Evolutionary conservation across 2,888 invertebrate species (phyloP).

Genomic region (Pherbina coryleti): DNA sequence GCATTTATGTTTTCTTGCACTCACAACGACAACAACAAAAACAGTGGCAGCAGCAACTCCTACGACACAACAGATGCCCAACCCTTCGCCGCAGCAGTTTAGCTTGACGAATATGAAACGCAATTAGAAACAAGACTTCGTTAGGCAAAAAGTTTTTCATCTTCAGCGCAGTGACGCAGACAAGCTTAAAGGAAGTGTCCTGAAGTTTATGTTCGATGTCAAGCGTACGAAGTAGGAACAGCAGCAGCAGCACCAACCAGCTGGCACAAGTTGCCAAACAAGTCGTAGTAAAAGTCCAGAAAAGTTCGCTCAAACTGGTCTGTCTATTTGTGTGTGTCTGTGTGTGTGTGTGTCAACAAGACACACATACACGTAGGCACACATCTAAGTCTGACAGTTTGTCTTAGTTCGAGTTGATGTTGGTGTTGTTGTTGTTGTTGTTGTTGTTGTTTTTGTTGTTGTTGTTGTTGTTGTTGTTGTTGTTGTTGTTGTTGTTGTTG

Average conservation of each 20-base stretch:
- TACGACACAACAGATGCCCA: background rate
- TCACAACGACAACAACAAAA: background rate
- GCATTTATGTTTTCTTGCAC: background rate
- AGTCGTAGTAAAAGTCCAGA: background rate
- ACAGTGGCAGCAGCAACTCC: background rate
- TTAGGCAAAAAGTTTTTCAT: background rate
- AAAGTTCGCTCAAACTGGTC: background rate
- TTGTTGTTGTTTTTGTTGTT: background rate
- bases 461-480: background rate
- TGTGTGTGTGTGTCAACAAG: background rate
- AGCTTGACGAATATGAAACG: constrained; percentile 22
- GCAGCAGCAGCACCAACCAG: constrained; percentile 14
- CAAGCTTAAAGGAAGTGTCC: background rate
- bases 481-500: background rate
- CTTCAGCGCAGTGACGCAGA: background rate
- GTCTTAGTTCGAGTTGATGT: background rate
- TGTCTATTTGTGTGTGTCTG: background rate
- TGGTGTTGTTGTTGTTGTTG: background rate
- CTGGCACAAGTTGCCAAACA: background rate
- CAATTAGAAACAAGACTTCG: constrained; percentile 24
- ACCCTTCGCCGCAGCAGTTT: background rate
- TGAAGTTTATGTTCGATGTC: background rate
- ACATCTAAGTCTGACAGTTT: background rate
- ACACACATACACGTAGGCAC: background rate
- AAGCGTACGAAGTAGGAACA: background rate